Conservation (phyloP, 1,140 invertebrate species). For the Diabrotica undecimpunctata region DNA sequence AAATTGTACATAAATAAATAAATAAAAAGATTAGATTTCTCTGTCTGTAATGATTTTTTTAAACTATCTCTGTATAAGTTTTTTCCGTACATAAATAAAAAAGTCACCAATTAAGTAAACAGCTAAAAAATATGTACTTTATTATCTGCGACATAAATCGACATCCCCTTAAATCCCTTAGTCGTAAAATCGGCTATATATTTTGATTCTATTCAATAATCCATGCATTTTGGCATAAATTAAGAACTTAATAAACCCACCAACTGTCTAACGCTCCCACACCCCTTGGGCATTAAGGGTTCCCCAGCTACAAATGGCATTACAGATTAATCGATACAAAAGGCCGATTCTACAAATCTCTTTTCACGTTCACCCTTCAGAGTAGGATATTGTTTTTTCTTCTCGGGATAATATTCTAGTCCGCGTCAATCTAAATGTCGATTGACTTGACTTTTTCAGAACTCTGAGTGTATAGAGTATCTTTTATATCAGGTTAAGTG, state of each 20-base stretch:
- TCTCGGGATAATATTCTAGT: not conserved
- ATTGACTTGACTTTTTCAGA: not conserved
- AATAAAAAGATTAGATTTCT: no score
- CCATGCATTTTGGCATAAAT: not conserved
- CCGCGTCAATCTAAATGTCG: not conserved
- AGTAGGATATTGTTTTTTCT: constrained; percentile 1
- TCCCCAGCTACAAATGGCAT: not conserved
- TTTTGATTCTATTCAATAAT: not conserved
- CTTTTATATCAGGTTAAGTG: not conserved
- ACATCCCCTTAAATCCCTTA: no score
- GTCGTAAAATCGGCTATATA: no score
- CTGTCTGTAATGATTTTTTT: no score
- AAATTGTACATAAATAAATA: no score
- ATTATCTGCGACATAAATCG: no score
- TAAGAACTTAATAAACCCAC: not conserved
- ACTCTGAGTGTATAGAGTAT: not conserved
- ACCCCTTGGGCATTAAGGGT: not conserved
- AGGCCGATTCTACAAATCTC: not conserved
- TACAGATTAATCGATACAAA: not conserved
- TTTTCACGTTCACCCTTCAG: not conserved
- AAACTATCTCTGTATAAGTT: no score
- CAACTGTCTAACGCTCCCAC: not conserved
- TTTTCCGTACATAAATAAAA: no score
- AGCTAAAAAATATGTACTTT: no score
- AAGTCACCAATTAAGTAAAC: no score